A percentile compares a stretch with the other conserved stretches of the same genome.
phyloP scores from a whole-genome alignment of 2,797 vertebrate species.

The Schizothorax lantsangensis region DNA sequence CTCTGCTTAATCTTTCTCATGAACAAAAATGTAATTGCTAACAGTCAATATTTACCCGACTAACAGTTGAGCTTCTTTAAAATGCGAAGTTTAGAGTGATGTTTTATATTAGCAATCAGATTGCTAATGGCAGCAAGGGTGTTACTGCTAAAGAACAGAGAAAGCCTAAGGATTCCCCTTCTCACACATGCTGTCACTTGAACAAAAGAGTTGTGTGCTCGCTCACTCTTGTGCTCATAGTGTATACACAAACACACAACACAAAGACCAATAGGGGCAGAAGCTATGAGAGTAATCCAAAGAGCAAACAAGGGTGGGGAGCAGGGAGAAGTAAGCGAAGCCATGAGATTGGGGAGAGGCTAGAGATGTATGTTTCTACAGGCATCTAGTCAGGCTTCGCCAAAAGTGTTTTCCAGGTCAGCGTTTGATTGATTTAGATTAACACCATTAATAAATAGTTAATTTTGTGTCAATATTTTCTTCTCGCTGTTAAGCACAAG shows the following conservation, averaged over 20 bases:
- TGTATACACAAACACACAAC: conserved; percentile 58
- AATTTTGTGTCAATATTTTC: conserved; percentile 25
- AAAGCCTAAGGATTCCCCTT: conserved; percentile 67
- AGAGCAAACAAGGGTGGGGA: conserved; percentile 78
- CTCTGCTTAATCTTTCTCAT: conserved; percentile 21
- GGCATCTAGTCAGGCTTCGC: conserved; percentile 17
- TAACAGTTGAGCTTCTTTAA: conserved; percentile 34
- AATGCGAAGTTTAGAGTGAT: conserved; percentile 31
- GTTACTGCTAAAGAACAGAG: conserved; percentile 57
- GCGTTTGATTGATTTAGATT: conserved; percentile 26
- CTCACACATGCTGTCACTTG: conserved; percentile 63
- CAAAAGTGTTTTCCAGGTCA: conserved; percentile 9
- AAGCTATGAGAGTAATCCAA: conserved; percentile 68
- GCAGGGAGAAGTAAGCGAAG: conserved; percentile 52
- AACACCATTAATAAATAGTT: conserved; percentile 39
- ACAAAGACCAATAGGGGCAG: conserved; percentile 64
- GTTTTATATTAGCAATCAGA: conserved; percentile 52
- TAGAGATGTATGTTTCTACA: conserved; percentile 27
- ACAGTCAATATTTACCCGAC: conserved; percentile 60
- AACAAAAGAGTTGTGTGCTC: conserved; percentile 66
- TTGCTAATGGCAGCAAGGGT: conserved; percentile 58
- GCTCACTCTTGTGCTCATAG: conserved; percentile 51
- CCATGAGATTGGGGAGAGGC: conserved; percentile 47
- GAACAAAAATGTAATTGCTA: conserved; percentile 45
- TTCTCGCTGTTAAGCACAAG: conserved; percentile 6